Evolutionary conservation across 2,797 vertebrate species (phyloP).

Genomic region (Benthosema pterotum): DNA sequence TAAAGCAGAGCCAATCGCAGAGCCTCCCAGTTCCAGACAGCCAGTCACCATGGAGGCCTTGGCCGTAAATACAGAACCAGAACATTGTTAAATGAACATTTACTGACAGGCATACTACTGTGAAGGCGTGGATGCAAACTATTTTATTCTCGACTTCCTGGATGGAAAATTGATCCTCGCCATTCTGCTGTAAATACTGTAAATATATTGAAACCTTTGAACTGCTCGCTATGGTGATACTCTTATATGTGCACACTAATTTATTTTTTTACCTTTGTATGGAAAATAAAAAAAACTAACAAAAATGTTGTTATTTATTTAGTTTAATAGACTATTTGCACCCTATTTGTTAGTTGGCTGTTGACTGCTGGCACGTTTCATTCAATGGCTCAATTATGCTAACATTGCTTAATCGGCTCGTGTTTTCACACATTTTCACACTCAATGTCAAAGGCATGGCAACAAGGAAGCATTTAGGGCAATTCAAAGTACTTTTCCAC

Average conservation of each 20-base stretch:
- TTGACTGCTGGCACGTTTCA: not conserved
- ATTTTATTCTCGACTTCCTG: too few relatives aligned
- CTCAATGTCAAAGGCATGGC: too few relatives aligned
- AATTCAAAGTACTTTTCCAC: too few relatives aligned
- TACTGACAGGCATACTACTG: too few relatives aligned
- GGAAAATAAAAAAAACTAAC: constrained; percentile 17
- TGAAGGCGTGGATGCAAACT: too few relatives aligned
- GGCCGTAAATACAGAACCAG: constrained; percentile 30
- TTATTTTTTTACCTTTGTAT: constrained; percentile 36
- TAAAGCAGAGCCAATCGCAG: not conserved
- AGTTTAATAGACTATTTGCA: too few relatives aligned
- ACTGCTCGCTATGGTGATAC: constrained; percentile 1
- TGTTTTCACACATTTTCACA: not conserved
- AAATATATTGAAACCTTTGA: constrained; percentile 20
- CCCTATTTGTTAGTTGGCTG: too few relatives aligned
- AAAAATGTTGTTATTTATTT: not conserved
- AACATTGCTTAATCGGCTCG: too few relatives aligned
- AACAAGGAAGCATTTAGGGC: too few relatives aligned
- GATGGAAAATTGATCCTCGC: not conserved
- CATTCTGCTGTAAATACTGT: constrained; percentile 44
- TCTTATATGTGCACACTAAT: constrained; percentile 49
- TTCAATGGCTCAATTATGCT: not conserved
- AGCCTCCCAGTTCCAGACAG: not conserved
- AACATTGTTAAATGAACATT: not conserved
- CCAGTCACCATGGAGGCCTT: constrained; percentile 44